Evolutionary conservation across 1,140 invertebrate genomes (phyloP), one percentile per base, ranked within the genome.

Genomic region (Drosophila aff.): DNA sequence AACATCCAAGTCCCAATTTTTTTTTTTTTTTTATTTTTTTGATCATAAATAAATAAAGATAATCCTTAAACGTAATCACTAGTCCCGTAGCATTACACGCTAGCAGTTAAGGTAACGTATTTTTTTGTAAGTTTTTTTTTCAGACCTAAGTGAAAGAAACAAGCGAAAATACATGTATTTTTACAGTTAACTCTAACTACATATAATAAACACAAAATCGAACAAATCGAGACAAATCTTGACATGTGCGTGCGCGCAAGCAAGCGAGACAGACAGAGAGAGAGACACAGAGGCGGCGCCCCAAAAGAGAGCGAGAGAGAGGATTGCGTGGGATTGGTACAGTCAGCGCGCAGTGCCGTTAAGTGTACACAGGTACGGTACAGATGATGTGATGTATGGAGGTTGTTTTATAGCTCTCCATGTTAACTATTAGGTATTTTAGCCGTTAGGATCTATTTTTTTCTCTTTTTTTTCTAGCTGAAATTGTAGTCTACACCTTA

Each of bases 91-190:
- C 59, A 78, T 72, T 83, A 84, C 28, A 53, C 18, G 50, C 50
- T 81, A 58, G 64, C 81, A 84, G 69, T 68, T 89, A 89, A 87
- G 84, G 64, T 43, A 44, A 50, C 28, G 47, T 65, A 36, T 57
- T 57, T 80, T 87, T 87, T 84, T 87, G 83, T n/a, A 11, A 33
- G 10, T 10, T 52, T 52, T 87, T 84, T 87, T 87, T 81, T 75
- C 64, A 83, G 58, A 49, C 63, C 73, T 76, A 63, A 76, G 38
- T 49, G 46, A 41, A 59, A 46, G 43, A 73, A 72, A 33, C 40
- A 67, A 50, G 21, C 55, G 16, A 67, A 69, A 74, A 63, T 63
- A 75, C 72, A 74, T 75, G 57, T 74, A 74, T 47, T 75, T 52
- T 60, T 23, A 71, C 44, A 50, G 53, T 66, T 61, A 61, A 57